These are phyloP conservation scores for Catostylus mosaicus DNA, from an alignment of 30 jellyfish, hydroid and myxozoan genomes.

Conservation along the genomic window DNA sequence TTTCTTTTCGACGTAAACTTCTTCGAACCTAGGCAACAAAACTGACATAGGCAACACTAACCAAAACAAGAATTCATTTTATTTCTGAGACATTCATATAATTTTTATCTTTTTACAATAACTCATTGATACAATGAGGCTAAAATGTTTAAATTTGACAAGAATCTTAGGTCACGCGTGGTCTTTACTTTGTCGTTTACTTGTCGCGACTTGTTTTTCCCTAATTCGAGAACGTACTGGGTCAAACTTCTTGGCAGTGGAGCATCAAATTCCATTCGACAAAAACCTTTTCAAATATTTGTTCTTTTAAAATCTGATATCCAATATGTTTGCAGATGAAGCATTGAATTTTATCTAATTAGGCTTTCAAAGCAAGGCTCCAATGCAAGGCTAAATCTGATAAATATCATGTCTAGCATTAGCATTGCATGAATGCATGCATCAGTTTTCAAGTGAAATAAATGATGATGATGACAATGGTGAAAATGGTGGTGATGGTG, in stretches of 20 bases:
- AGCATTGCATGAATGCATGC: too few species aligned
- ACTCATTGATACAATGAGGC: not conserved
- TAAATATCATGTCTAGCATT: too few species aligned
- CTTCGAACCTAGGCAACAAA: too few species aligned
- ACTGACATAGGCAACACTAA: not conserved
- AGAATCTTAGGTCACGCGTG: not conserved
- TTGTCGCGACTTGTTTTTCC: not conserved
- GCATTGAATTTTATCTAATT: not conserved
- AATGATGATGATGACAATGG: not conserved
- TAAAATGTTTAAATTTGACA: not conserved
- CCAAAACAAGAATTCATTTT: not conserved
- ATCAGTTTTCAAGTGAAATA: not conserved
- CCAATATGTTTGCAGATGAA: not conserved
- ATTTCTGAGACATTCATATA: not conserved
- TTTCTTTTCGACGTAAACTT: too few species aligned
- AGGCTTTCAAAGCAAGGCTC: not conserved
- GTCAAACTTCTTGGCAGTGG: constrained; percentile 15
- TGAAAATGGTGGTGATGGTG: not conserved
- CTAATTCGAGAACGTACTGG: not conserved
- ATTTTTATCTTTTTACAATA: not conserved
- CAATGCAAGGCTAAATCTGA: too few species aligned
- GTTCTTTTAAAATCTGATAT: not conserved
- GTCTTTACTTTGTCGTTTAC: not conserved
- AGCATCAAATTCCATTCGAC: constrained; percentile 6
- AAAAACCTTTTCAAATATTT: not conserved